These are phyloP conservation scores for Stigmatopora nigra DNA, from an alignment of 2,113 vertebrate genomes.

Conservation along the genomic window DNA sequence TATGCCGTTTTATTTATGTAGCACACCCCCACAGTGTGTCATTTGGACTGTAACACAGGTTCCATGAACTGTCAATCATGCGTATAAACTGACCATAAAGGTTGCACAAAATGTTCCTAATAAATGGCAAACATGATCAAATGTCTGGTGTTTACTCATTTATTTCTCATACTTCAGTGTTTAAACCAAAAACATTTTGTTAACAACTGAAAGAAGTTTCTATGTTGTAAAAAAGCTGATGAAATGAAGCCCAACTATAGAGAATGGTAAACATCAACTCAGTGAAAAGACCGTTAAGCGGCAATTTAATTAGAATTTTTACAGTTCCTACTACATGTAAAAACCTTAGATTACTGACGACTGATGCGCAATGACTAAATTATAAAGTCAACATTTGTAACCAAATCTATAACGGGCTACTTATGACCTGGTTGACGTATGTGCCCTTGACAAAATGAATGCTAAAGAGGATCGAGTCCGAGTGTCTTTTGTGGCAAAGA, in stretches of 20 bases:
- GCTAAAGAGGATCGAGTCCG: not conserved
- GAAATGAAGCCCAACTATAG: too few relatives aligned
- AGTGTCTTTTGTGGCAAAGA: not conserved
- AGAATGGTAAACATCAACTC: too few relatives aligned
- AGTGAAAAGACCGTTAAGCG: constrained; percentile 9
- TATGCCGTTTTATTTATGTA: too few relatives aligned
- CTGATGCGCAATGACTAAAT: not conserved
- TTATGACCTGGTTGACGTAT: not conserved
- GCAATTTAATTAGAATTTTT: constrained; percentile 44
- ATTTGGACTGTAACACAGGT: too few relatives aligned
- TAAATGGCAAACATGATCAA: constrained; percentile 21
- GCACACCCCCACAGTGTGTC: too few relatives aligned
- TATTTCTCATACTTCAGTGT: constrained; percentile 28
- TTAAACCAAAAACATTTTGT: too few relatives aligned
- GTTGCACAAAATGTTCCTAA: too few relatives aligned
- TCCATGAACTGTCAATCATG: too few relatives aligned
- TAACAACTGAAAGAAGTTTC: too few relatives aligned
- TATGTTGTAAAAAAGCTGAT: too few relatives aligned
- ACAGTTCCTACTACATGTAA: constrained; percentile 30
- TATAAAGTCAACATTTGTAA: not conserved
- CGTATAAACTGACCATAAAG: too few relatives aligned
- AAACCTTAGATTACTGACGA: not conserved
- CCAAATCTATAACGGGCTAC: not conserved
- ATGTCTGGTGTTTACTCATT: constrained; percentile 34
- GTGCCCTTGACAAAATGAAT: not conserved